A percentile compares a stretch with the other conserved stretches of the same genome.
Evolutionary conservation across 2,797 vertebrate species (phyloP).

Genomic region (Todus mexicanus): DNA sequence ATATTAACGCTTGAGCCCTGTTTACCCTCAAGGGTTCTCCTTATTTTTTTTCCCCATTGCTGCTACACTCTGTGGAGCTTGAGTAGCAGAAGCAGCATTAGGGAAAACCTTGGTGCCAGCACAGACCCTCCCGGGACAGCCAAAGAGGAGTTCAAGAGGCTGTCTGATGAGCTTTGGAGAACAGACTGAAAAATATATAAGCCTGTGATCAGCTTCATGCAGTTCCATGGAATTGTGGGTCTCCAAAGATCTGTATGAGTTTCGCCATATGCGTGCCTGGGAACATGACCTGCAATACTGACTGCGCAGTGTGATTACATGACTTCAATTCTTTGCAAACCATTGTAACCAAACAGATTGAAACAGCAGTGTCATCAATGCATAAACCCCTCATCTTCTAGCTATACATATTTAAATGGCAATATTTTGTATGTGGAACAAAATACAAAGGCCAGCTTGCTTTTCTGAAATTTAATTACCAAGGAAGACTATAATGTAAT

Average conservation of each 20-base stretch:
- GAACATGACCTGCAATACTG: background rate
- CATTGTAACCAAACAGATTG: background rate
- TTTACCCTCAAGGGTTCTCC: background rate
- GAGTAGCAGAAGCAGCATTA: background rate
- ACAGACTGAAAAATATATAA: background rate
- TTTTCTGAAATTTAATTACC: constrained; percentile 29
- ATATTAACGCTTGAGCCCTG: background rate
- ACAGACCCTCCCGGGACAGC: background rate
- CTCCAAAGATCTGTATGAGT: background rate
- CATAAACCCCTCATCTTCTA: background rate
- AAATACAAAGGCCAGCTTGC: background rate
- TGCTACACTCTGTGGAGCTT: background rate
- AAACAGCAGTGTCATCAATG: background rate
- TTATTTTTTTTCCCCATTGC: background rate
- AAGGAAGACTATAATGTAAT: background rate
- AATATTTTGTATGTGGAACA: background rate
- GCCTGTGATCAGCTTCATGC: background rate
- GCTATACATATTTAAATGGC: background rate
- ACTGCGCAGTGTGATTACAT: background rate
- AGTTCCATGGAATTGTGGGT: background rate
- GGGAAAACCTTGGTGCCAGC: background rate
- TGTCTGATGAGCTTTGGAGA: background rate
- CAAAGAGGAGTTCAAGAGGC: background rate
- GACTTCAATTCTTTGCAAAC: background rate
- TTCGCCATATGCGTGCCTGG: accelerated